These are phyloP conservation scores for Periplaneta americana DNA, from an alignment of 1,140 invertebrate genomes.

Conservation along the genomic window DNA sequence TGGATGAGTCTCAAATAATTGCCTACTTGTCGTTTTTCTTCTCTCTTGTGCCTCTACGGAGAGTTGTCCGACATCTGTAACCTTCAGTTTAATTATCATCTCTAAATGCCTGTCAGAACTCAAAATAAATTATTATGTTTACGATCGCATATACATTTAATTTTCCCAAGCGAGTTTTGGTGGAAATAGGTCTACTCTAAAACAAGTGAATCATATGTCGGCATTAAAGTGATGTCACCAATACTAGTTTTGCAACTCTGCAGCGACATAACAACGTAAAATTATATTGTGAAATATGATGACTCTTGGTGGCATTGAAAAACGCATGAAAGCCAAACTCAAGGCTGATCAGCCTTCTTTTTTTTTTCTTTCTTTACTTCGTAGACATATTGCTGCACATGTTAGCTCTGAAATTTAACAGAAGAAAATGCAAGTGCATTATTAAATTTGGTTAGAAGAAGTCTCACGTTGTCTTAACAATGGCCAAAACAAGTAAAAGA, in stretches of 20 bases:
- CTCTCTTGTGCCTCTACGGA: not conserved
- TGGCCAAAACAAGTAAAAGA: no score
- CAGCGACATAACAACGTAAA: not conserved
- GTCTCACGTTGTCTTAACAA: no score
- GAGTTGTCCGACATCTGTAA: not conserved
- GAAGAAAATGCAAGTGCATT: no score
- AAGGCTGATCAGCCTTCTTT: not conserved
- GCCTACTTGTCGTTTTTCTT: constrained; percentile 10
- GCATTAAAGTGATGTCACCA: not conserved
- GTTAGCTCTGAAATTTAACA: no score
- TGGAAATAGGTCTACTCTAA: not conserved
- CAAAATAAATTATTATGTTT: constrained; percentile 1
- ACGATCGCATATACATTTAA: not conserved
- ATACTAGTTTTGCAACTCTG: no score
- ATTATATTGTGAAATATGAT: not conserved
- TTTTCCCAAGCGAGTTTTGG: not conserved
- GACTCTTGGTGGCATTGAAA: not conserved
- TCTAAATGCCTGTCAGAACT: constrained; percentile 2
- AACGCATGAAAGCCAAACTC: not conserved
- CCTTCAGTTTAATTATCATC: constrained; percentile 13
- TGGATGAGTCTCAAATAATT: constrained; percentile 6
- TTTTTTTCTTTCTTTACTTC: no score
- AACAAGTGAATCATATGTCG: not conserved
- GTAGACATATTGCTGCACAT: no score
- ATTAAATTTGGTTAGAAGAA: no score